phyloP scores from a whole-genome alignment of 2,888 invertebrate genomes.

The Latrodectus elegans region DNA sequence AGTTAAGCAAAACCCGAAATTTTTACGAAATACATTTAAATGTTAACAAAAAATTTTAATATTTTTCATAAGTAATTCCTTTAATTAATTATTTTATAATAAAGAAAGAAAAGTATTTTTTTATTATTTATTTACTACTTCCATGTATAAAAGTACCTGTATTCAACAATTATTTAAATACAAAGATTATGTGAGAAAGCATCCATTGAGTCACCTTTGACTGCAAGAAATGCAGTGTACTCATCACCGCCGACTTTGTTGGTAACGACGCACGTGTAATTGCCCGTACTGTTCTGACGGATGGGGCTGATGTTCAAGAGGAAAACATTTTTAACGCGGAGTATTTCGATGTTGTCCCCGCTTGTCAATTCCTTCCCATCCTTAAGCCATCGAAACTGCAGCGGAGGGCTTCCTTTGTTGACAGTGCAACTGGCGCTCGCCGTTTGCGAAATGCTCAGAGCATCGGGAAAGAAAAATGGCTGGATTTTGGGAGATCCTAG shows the following conservation, averaged over 20 bases:
- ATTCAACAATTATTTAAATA: no score
- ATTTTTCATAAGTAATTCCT: background rate
- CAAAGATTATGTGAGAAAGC: no score
- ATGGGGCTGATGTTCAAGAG: constrained; percentile 43
- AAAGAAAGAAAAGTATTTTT: no score
- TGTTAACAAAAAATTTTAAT: background rate
- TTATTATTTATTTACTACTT: no score
- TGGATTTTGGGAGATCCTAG: constrained; percentile 53
- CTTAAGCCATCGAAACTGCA: constrained; percentile 54
- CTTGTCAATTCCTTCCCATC: constrained; percentile 33
- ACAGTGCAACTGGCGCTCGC: constrained; percentile 69
- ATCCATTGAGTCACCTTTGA: constrained; percentile 57
- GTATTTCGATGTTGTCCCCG: constrained; percentile 33
- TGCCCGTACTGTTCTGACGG: constrained; percentile 46
- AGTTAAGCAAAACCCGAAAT: background rate
- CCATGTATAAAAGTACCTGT: no score
- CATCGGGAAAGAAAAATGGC: constrained; percentile 61
- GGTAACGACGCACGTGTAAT: constrained; percentile 60
- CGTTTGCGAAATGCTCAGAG: constrained; percentile 53
- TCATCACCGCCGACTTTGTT: constrained; percentile 63
- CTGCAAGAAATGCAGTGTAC: constrained; percentile 52
- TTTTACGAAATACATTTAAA: background rate
- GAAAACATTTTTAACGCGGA: constrained; percentile 22
- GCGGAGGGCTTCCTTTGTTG: constrained; percentile 68
- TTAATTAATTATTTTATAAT: no score